These are phyloP conservation scores for Argyresthia albistria DNA, from an alignment of 2,888 invertebrate genomes.

Conservation along the genomic window DNA sequence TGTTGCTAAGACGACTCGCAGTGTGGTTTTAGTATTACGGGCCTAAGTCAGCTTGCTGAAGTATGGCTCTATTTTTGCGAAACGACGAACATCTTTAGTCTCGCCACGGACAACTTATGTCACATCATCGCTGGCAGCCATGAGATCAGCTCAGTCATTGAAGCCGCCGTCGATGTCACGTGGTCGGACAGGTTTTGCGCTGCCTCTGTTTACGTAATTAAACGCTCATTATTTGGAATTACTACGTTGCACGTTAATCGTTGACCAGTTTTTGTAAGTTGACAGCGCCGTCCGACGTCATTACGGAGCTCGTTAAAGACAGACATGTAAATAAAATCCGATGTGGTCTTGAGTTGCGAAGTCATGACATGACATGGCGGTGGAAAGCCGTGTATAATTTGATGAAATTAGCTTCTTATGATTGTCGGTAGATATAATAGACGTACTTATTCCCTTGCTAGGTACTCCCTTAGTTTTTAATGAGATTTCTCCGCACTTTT, in stretches of 20 bases:
- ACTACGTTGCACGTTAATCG: slow-evolving; percentile 27
- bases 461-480: not conserved
- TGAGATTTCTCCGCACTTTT: not conserved
- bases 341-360: not conserved
- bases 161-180: slow-evolving; percentile 3
- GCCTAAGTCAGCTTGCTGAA: too few species aligned
- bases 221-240: slow-evolving; percentile 34
- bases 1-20: too few species aligned
- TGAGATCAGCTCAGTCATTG: slow-evolving; percentile 3
- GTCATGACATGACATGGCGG: not conserved
- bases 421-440: too few species aligned
- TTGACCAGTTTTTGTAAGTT: slow-evolving; percentile 17
- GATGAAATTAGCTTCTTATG: too few species aligned
- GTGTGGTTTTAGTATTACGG: too few species aligned
- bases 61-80: too few species aligned
- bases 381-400: slow-evolving; percentile 7
- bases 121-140: not conserved
- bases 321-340: slow-evolving; percentile 14
- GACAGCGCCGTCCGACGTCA: slow-evolving; percentile 34
- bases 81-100: too few species aligned
- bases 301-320: slow-evolving; percentile 14
- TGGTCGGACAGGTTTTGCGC: not conserved
- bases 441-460: not conserved
- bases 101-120: not conserved
- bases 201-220: slow-evolving; percentile 22